Evolutionary conservation across 92 coral and sea anemone genomes (phyloP), one percentile per base, ranked within the genome.

Genomic region (Desmophyllum pertusum): DNA sequence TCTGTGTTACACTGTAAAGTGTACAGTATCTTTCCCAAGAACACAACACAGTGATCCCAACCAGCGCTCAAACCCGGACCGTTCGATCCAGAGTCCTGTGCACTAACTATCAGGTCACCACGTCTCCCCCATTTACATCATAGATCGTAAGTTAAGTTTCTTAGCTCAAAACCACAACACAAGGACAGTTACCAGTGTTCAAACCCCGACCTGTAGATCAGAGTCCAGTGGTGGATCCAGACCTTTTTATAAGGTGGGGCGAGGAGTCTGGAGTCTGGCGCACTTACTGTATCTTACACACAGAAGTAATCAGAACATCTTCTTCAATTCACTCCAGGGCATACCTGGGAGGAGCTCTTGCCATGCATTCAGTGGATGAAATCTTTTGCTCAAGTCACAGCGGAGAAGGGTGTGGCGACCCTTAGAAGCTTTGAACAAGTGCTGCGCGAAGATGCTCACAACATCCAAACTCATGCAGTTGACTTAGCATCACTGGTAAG

Each of bases 351-450:
- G 23, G 99, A 96, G 55, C 81, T 96, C 14, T 89, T 80, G 65
- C 98, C 99, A 6, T 96, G 99, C 57, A 92, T 94, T 64, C 98
- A 96, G 67, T 96, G 99, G 99, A 94, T 96, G 98, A 87, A 88
- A 33, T 91, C 94, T 70, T 96, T 96, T 76, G 88, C 97, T n/a
- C 92, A 95, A 10, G 88, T 79, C 14, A 89, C 80, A 19, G 70
- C 83, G 37, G 99, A 96, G 39, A 90, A 89, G 42, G 97, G 90
- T 31, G 73, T 68, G 10, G 88, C 90, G 15, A 89, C 82, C 35
- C 68, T 94, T 38, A 89, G 78, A 53, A 78, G 80, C 29, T 96
- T 96, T 91, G 99, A 96, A 36, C 93, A 92, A 85, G 98, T 94
- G 45, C 75, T 88, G 69, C 79, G 90, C 19, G 99, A 96, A 83